Conservation (phyloP, 1,140 invertebrate genomes). For the Tribolium madens region DNA sequence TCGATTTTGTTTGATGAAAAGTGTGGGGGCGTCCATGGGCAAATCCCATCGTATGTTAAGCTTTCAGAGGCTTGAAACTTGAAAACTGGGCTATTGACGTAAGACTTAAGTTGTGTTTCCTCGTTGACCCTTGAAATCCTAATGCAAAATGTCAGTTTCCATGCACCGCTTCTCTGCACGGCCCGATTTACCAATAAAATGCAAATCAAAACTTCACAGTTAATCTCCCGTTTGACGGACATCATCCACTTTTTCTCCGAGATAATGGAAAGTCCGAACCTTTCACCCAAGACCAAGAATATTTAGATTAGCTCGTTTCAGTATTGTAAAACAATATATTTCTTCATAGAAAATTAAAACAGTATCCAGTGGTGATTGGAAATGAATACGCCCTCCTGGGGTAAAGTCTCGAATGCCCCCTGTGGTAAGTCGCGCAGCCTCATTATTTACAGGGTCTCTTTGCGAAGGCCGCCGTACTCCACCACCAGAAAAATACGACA, state of each 20-base stretch:
- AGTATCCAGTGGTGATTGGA: constrained; percentile 66
- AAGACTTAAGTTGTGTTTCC: constrained; percentile 26
- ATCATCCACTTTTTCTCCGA: constrained; percentile 13
- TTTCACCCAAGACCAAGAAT: neutral
- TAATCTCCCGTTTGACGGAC: constrained; percentile 40
- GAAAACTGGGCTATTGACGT: constrained; percentile 18
- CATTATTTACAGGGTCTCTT: constrained; percentile 64
- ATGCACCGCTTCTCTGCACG: constrained; percentile 38
- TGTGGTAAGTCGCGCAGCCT: constrained; percentile 63
- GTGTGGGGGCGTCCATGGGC: too few relatives aligned
- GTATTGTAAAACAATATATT: constrained; percentile 65
- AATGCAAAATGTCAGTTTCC: constrained; percentile 42
- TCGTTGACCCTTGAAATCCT: constrained; percentile 33
- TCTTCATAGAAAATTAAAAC: constrained; percentile 63
- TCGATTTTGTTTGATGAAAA: too few relatives aligned
- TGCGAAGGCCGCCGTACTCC: constrained; percentile 56
- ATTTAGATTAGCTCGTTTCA: constrained; percentile 46
- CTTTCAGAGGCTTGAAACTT: neutral
- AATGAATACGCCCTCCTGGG: constrained; percentile 65
- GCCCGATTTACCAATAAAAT: constrained; percentile 29
- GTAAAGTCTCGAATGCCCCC: constrained; percentile 60
- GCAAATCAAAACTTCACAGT: constrained; percentile 39
- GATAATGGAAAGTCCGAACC: neutral
- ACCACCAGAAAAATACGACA: constrained; percentile 26
- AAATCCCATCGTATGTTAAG: neutral